Evolutionary conservation across 2,797 vertebrate species (phyloP).

Genomic region (Microtus obscurus): DNA sequence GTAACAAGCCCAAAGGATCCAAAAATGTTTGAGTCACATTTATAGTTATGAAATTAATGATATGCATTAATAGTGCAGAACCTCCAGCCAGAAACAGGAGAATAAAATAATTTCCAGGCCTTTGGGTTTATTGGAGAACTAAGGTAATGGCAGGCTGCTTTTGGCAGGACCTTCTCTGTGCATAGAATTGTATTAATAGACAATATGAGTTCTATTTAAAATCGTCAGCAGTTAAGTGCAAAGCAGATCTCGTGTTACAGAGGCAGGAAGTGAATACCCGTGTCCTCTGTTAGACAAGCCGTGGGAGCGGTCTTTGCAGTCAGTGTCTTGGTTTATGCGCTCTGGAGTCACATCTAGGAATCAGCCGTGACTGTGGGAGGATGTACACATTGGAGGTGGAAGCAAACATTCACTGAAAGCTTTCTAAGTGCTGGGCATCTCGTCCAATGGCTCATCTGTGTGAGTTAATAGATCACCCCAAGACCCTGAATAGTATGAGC

Average conservation of each 20-base stretch:
- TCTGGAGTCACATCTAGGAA: not conserved
- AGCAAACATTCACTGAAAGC: not conserved
- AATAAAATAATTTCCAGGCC: conserved; percentile 69
- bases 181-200: conserved; percentile 74
- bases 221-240: not conserved
- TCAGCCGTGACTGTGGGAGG: not conserved
- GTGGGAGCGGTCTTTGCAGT: not conserved
- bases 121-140: conserved; percentile 67
- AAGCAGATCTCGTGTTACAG: not conserved
- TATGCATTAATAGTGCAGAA: conserved; percentile 68
- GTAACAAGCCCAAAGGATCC: conserved; percentile 13
- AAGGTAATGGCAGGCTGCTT: conserved; percentile 65
- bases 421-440: not conserved
- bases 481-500: not conserved
- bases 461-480: not conserved
- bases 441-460: not conserved
- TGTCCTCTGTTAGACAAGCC: not conserved
- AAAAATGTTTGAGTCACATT: conserved; percentile 62
- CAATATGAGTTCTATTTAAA: conserved; percentile 62
- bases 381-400: not conserved
- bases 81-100: conserved; percentile 62
- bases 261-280: not conserved
- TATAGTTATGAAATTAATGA: conserved; percentile 67
- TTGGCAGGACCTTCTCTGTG: conserved; percentile 66
- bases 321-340: not conserved